A percentile compares a stretch with the other conserved stretches of the same genome.
Evolutionary conservation across 2,113 vertebrate species (phyloP).

Genomic region (Microcebus griseorufus): DNA sequence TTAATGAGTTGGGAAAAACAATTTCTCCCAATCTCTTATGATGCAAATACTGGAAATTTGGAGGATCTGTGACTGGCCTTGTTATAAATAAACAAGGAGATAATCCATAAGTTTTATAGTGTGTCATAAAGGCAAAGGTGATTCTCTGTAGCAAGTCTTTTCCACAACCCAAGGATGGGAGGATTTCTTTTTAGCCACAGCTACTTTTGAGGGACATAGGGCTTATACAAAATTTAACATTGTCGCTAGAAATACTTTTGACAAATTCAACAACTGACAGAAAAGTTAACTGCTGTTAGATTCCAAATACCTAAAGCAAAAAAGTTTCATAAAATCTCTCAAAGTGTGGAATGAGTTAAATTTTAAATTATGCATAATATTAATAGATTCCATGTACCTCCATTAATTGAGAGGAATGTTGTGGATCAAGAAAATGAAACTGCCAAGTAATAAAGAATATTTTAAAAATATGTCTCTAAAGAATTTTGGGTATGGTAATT

Average conservation of each 20-base stretch:
- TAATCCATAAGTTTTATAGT: not conserved
- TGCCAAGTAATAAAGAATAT: not conserved
- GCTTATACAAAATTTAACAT: not conserved
- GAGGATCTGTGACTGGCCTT: not conserved
- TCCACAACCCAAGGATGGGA: not conserved
- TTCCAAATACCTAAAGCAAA: not conserved
- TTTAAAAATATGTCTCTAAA: not conserved
- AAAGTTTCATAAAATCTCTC: not conserved
- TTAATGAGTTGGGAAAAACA: not conserved
- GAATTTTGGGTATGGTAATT: not conserved
- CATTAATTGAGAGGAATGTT: not conserved
- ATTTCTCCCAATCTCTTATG: not conserved
- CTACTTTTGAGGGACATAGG: not conserved
- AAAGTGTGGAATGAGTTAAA: not conserved
- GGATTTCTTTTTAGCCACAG: not conserved
- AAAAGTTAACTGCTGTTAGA: not conserved
- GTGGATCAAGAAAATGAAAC: not conserved
- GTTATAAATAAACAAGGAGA: fast-evolving
- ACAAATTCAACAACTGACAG: not conserved
- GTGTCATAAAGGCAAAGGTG: not conserved
- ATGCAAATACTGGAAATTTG: not conserved
- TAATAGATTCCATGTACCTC: not conserved
- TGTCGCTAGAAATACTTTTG: not conserved
- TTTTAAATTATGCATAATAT: not conserved
- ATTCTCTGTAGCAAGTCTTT: not conserved